Base-by-base conservation (phyloP, 2,113 vertebrate genomes). In the Ageneiosus marmoratus region DNA sequence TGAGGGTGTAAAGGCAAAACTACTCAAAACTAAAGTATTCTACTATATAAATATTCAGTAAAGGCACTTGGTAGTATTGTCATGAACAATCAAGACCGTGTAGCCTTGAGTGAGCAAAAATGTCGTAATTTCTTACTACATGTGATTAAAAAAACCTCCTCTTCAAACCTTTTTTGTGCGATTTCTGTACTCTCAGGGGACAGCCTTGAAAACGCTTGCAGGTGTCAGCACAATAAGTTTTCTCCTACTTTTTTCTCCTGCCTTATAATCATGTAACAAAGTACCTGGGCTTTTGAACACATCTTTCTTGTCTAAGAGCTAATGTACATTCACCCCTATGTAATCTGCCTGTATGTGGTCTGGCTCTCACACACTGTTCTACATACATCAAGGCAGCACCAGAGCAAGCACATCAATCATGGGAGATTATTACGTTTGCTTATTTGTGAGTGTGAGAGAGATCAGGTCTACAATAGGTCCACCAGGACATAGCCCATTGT, bases 211-310 rank as follows among this genome's bases (percentile, higher is more conserved):
- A 55, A 67, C 13, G 44, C 44, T 13, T 44, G 55, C 58, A 20
- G 56, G 69, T 81, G 37, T 81, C 2, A 6, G 55, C 10, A 73
- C 86, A 58, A 88, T 93, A 93, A 93, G 92, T 92, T 93, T 63
- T 93, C 91, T 91, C 32, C 69, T 88, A 89, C 90, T 92, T 93
- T 92, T 94, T 95, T 92, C 93, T 91, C 93, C 93, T 95, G 93
- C 92, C 91, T 89, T 89, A 88, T 88, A 87, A 91, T 94, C 82
- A 88, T 88, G 90, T 87, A 92, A 88, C 78, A 89, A 88, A 92
- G 93, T 93, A 91, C 92, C 91, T 92, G 87, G 85, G 92, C 91
- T 93, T 93, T 93, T 56, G 86, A 92, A 93, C 94, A 93, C 84
- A 65, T 74, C n/a, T 50, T 22, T 79, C 27, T 80, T 22, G 22